Percentiles rank a stretch among this genome's conserved stretches.
phyloP scores from a whole-genome alignment of 2,797 vertebrate species.

The Myoxocephalus aenaeus region DNA sequence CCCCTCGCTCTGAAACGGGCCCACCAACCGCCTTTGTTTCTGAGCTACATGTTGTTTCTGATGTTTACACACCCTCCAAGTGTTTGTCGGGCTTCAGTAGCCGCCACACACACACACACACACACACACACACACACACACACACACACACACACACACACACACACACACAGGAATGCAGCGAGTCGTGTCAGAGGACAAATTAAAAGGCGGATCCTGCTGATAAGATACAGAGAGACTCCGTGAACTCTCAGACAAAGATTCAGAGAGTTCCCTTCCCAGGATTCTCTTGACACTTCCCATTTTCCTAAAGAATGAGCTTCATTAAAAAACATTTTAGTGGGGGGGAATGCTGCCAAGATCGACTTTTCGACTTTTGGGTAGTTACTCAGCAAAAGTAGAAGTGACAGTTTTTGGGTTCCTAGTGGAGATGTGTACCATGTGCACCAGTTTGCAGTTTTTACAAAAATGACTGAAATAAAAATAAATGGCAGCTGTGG shows the following conservation, averaged over 20 bases:
- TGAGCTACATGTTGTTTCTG: constrained; percentile 13
- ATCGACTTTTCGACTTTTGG: constrained; percentile 14
- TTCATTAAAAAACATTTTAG: constrained; percentile 39
- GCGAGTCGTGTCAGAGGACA: constrained; percentile 37
- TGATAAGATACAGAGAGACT: constrained; percentile 40
- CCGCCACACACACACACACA: not conserved
- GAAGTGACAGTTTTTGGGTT: constrained; percentile 17
- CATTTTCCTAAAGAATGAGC: constrained; percentile 47
- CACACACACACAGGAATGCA: constrained; percentile 31
- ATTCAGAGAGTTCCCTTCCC: constrained; percentile 25
- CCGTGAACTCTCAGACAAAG: constrained; percentile 22
- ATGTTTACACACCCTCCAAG: constrained; percentile 35
- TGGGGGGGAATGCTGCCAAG: constrained; percentile 10
- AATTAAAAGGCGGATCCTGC: constrained; percentile 45
- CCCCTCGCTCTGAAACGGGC: not conserved
- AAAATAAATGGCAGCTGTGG: constrained; percentile 28
- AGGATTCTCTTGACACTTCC: constrained; percentile 36
- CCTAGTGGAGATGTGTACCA: not conserved
- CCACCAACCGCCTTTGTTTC: constrained; percentile 19
- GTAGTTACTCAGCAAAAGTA: constrained; percentile 24
- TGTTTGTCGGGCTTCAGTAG: constrained; percentile 32
- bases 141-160: not conserved
- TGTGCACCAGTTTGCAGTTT: constrained; percentile 17
- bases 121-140: constrained; percentile 2
- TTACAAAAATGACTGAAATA: constrained; percentile 6